A percentile compares a stretch with the other conserved stretches of the same genome.
Conservation (phyloP, 1,140 invertebrate genomes). For the Apis dorsata region DNA sequence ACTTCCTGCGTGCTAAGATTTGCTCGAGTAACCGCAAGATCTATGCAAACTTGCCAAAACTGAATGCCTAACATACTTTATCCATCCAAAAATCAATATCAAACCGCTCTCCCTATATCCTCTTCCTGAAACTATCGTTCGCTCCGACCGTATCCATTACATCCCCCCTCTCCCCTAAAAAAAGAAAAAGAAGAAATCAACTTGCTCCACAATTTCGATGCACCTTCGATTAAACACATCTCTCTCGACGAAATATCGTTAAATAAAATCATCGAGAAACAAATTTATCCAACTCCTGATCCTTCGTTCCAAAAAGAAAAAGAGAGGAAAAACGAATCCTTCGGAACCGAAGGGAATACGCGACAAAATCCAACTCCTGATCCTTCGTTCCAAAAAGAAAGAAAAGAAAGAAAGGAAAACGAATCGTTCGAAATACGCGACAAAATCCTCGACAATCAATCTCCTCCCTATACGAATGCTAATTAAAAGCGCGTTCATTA, state of each 20-base stretch:
- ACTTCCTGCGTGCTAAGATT: constrained; percentile 26
- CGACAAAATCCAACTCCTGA: background rate
- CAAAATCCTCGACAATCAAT: background rate
- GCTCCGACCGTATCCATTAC: too few species aligned
- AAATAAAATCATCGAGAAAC: background rate
- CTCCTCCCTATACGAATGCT: background rate
- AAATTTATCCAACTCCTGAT: background rate
- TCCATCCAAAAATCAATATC: background rate
- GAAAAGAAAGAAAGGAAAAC: background rate
- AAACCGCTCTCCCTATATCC: too few species aligned
- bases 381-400: too few species aligned
- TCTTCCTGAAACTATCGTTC: too few species aligned
- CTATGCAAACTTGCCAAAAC: background rate
- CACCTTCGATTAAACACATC: too few species aligned
- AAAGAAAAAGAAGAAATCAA: too few species aligned
- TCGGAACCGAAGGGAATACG: background rate
- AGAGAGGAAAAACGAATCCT: background rate
- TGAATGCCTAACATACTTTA: background rate
- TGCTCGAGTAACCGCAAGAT: background rate
- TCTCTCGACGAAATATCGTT: too few species aligned
- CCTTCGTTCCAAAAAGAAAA: background rate
- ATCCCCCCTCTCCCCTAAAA: too few species aligned
- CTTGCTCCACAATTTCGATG: too few species aligned
- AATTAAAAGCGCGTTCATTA: constrained; percentile 17
- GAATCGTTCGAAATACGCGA: background rate